Base-by-base conservation (phyloP, 2,888 invertebrate genomes). In the Caenorhabditis sp. region DNA sequence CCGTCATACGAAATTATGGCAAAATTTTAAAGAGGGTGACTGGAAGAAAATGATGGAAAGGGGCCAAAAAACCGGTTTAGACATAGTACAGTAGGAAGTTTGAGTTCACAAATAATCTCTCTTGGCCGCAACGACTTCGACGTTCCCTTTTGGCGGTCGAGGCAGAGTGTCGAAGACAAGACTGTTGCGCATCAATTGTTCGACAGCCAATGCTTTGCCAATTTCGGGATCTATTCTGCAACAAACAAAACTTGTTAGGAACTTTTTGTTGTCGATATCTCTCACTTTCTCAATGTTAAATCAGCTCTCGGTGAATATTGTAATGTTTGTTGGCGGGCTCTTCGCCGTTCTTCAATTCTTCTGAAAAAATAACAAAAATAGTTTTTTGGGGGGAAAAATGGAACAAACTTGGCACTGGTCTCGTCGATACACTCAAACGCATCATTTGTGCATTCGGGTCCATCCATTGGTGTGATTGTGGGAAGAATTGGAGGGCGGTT, bases 121-220 rank as follows among this genome's bases (percentile, higher is more conserved):
- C 24, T 77, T 79, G 8, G 76, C 74, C 12, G 79, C 79, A 23
- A 79, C 70, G 26, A 79, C 63, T 31, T 75, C 66, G n/a, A 79
- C 72, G 49, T 75, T 69, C 3, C 65, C 65, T 43, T 60, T 66
- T n/a, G 75, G 67, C 10, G 76, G 74, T 19, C 75, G 66, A 5
- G 73, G 63, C 49, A 77, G 36, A 26, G 73, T 77, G 62, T 79
- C 77, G 66, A 79, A 79, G 1, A 79, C 77, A 37, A 76, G 62
- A 12, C 70, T 76, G 43, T 70, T 68, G 0, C 73, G 60, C 68
- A 73, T 67, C 31, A 79, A 65, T 58, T 79, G 77, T 60, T 79
- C 79, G 36, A 79, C 77, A 2, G 79, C 79, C n/a, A 79, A 43
- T 12, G 79, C 79, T 31, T 68, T 69, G 0, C 75, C 79, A 54